phyloP scores from a whole-genome alignment of 1,140 invertebrate species.

The Drosophila murphyi region DNA sequence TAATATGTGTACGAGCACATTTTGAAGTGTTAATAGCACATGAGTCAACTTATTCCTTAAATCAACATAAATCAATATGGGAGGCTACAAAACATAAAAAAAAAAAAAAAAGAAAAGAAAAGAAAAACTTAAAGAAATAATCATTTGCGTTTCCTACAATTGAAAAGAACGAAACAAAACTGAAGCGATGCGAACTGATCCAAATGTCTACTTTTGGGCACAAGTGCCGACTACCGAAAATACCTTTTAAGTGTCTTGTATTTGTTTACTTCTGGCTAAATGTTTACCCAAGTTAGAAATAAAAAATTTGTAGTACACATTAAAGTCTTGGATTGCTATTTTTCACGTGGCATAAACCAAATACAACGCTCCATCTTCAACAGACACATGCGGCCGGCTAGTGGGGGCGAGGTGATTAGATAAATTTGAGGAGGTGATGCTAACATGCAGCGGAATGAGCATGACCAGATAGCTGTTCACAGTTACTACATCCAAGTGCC shows the following conservation, averaged over 20 bases:
- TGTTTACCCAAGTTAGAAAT: slow-evolving; percentile 76
- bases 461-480: slow-evolving; percentile 56
- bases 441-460: slow-evolving; percentile 47
- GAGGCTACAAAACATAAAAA: slow-evolving; percentile 18
- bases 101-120: slow-evolving; percentile 15
- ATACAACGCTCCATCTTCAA: slow-evolving; percentile 34
- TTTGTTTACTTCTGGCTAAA: slow-evolving; percentile 80
- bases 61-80: slow-evolving; percentile 68
- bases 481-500: slow-evolving; percentile 29
- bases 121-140: slow-evolving; percentile 42
- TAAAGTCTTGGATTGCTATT: slow-evolving; percentile 76
- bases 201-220: slow-evolving; percentile 70
- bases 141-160: slow-evolving; percentile 67
- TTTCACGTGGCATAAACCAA: slow-evolving; percentile 70
- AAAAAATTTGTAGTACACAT: slow-evolving; percentile 70
- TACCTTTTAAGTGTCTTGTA: slow-evolving; percentile 80
- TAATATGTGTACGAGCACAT: slow-evolving; percentile 48
- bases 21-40: slow-evolving; percentile 77
- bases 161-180: slow-evolving; percentile 41
- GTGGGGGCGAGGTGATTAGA: slow-evolving; percentile 50
- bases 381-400: slow-evolving; percentile 12
- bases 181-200: slow-evolving; percentile 19
- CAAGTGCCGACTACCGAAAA: slow-evolving; percentile 76
- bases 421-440: slow-evolving; percentile 54
- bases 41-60: slow-evolving; percentile 77